Conservation (phyloP, 2,888 invertebrate species). For the Tipula helvola region DNA sequence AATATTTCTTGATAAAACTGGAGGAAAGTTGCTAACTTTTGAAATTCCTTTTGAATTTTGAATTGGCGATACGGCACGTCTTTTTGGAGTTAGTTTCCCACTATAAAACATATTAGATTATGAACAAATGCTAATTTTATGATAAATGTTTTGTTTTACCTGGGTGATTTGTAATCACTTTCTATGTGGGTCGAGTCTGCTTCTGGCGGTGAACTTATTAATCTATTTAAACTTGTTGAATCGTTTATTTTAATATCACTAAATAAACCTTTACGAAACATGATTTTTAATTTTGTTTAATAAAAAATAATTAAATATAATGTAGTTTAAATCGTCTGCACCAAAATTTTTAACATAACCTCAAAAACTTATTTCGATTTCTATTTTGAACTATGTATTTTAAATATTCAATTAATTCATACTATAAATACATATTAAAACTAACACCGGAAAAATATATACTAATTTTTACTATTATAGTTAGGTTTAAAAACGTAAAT, state of each 20-base stretch:
- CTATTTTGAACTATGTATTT: background rate
- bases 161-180: background rate
- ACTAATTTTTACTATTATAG: background rate
- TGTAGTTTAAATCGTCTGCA: background rate
- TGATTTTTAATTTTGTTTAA: background rate
- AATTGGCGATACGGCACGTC: background rate
- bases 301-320: background rate
- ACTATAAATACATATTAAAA: background rate
- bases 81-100: background rate
- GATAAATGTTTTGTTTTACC: background rate
- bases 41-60: background rate
- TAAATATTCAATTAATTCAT: background rate
- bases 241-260: background rate
- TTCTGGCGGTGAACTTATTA: background rate
- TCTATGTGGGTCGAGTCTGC: background rate
- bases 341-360: background rate
- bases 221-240: background rate
- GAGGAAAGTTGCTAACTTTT: background rate
- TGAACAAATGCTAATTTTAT: background rate
- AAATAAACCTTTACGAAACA: background rate
- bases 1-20: background rate
- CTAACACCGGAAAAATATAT: background rate
- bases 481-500: background rate
- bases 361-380: background rate
- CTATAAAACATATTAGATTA: background rate